Evolutionary conservation across 1,140 invertebrate species (phyloP).

Genomic region (Triops longicaudatus): DNA sequence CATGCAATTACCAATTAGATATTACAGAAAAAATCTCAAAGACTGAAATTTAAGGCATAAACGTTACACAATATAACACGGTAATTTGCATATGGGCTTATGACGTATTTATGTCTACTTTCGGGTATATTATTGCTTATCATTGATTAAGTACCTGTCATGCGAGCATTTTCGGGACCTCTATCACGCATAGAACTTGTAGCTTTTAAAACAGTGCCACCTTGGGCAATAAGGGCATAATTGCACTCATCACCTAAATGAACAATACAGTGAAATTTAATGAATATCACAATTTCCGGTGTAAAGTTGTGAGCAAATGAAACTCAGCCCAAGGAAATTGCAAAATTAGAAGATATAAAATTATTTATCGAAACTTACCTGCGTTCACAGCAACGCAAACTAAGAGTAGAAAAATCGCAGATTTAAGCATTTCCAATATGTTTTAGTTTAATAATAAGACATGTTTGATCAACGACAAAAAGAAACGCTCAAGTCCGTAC

Average conservation of each 20-base stretch:
- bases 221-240: conserved; percentile 59
- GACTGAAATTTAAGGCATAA: too few species aligned
- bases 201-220: conserved; percentile 53
- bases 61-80: neutral
- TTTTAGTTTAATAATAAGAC: neutral
- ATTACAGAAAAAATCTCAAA: too few species aligned
- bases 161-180: conserved; percentile 66
- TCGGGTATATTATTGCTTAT: neutral
- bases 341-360: too few species aligned
- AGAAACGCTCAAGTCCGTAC: neutral
- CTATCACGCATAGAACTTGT: conserved; percentile 67
- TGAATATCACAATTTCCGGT: neutral
- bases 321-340: too few species aligned
- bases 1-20: too few species aligned
- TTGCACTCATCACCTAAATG: conserved; percentile 66
- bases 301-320: neutral
- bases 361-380: neutral
- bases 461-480: too few species aligned
- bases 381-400: neutral
- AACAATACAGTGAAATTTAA: conserved; percentile 1
- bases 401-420: neutral
- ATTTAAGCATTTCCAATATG: neutral
- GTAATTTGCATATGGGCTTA: neutral
- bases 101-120: neutral
- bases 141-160: conserved; percentile 59